Percentiles rank a stretch among this genome's conserved stretches.
These are phyloP conservation scores for Orchestia grillus DNA, from an alignment of 1,140 invertebrate genomes.

Conservation along the genomic window DNA sequence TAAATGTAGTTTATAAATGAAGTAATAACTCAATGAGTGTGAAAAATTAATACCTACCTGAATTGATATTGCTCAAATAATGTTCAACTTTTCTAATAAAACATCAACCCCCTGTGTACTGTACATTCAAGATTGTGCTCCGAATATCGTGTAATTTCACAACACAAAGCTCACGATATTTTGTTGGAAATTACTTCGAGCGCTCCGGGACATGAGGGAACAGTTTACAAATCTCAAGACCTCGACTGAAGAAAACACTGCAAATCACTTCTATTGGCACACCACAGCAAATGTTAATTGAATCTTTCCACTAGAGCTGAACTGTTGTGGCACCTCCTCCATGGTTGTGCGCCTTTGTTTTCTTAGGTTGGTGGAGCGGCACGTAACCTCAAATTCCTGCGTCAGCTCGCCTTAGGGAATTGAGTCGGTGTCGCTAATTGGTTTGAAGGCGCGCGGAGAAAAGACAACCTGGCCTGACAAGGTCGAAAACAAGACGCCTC, in stretches of 20 bases:
- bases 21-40: no score
- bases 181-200: background rate
- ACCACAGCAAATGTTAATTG: constrained; percentile 7
- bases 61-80: background rate
- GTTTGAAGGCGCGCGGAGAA: constrained; percentile 24
- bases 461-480: constrained; percentile 25
- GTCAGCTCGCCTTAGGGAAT: constrained; percentile 44
- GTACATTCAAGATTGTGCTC: background rate
- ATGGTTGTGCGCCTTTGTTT: constrained; percentile 25
- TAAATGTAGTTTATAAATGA: background rate
- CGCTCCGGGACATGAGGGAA: background rate
- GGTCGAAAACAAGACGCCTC: constrained; percentile 34
- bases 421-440: constrained; percentile 39
- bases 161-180: background rate
- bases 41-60: background rate
- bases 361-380: background rate
- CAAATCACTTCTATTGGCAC: background rate
- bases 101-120: background rate
- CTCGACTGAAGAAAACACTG: background rate
- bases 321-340: constrained; percentile 6
- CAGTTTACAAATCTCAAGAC: background rate
- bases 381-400: constrained; percentile 1
- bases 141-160: background rate
- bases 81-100: background rate
- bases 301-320: background rate